phyloP scores from a whole-genome alignment of 2,888 invertebrate genomes.

The Peribatodes rhomboidaria region DNA sequence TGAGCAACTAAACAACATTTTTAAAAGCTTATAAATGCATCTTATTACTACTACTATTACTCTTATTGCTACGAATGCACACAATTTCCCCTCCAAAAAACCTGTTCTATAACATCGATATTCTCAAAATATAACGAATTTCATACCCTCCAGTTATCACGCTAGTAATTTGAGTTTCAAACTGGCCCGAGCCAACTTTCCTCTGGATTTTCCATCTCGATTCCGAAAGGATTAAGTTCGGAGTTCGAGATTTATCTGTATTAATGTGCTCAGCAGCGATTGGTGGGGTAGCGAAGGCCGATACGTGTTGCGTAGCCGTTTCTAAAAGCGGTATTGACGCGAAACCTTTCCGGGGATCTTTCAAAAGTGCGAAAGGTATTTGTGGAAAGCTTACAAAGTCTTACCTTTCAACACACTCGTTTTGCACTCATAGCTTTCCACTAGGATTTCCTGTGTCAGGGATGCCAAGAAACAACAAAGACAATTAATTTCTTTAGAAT shows the following conservation, averaged over 20 bases:
- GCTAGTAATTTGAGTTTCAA: conserved; percentile 20
- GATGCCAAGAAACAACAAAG: no score
- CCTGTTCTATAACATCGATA: not conserved
- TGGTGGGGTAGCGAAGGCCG: conserved; percentile 3
- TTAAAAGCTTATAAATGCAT: no score
- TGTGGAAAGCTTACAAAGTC: no score
- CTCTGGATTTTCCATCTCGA: conserved; percentile 28
- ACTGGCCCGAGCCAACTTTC: conserved; percentile 25
- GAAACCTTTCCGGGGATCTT: no score
- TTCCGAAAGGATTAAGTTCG: conserved; percentile 29
- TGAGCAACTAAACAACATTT: no score
- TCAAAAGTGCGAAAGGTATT: no score
- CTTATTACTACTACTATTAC: no score
- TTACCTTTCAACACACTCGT: no score
- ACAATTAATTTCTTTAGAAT: no score
- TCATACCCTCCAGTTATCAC: conserved; percentile 18
- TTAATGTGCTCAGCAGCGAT: conserved; percentile 21
- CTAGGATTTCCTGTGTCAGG: no score
- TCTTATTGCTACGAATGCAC: no score
- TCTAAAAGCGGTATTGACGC: not conserved
- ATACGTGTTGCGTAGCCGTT: conserved; percentile 1
- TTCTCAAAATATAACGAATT: conserved; percentile 1
- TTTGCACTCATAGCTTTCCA: no score
- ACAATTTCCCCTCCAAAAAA: not conserved
- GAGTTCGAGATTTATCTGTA: conserved; percentile 33